A percentile compares a stretch with the other conserved stretches of the same genome.
Evolutionary conservation across 2,888 invertebrate genomes (phyloP).

Genomic region (Luperina nickerlii): DNA sequence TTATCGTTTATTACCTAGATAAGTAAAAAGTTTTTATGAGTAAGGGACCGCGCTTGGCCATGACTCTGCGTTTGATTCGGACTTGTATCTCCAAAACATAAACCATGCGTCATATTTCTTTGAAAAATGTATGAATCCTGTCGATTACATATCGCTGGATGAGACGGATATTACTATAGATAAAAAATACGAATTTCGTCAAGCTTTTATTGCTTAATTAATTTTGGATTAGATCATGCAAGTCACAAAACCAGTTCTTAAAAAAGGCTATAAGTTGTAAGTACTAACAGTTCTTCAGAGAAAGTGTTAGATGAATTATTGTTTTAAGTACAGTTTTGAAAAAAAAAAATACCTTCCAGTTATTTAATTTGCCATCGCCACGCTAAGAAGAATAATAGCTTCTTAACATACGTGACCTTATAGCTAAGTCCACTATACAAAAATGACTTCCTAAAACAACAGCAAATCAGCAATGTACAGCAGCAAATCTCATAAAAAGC

Average conservation of each 20-base stretch:
- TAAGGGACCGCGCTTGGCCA: slow-evolving; percentile 8
- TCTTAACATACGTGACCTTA: background rate
- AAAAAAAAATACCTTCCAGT: background rate
- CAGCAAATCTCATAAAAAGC: slow-evolving; percentile 16
- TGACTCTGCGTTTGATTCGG: slow-evolving; percentile 25
- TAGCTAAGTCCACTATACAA: background rate
- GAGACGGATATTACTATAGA: slow-evolving; percentile 30
- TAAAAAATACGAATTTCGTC: slow-evolving; percentile 1
- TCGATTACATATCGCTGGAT: slow-evolving; percentile 10
- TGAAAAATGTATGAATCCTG: slow-evolving; percentile 61
- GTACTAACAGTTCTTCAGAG: background rate
- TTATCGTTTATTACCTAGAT: background rate
- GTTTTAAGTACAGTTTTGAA: background rate
- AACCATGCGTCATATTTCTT: slow-evolving; percentile 59
- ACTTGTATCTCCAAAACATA: slow-evolving; percentile 36
- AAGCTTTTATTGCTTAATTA: background rate
- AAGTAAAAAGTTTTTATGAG: slow-evolving; percentile 14
- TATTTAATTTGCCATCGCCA: background rate
- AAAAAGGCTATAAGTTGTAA: background rate
- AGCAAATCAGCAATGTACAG: too few species aligned
- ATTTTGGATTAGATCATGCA: background rate
- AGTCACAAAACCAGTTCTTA: background rate
- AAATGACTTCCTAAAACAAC: slow-evolving; percentile 13
- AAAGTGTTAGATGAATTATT: background rate
- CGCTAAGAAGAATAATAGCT: background rate